These are phyloP conservation scores for Pseudopodoces humilis DNA, from an alignment of 2,113 vertebrate genomes.

Conservation along the genomic window DNA sequence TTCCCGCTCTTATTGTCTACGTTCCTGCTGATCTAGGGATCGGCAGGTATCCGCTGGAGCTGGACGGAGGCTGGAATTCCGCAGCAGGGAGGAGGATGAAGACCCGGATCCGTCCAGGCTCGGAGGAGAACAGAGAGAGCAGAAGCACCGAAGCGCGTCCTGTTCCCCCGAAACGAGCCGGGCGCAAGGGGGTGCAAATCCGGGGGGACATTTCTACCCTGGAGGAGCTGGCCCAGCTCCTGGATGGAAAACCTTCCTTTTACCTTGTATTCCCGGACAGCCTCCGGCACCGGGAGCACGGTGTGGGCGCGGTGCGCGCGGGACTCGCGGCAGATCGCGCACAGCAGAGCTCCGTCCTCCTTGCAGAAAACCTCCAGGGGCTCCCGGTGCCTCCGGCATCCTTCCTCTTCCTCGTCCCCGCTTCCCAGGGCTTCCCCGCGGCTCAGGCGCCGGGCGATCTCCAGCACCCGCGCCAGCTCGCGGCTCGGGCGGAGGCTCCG, in stretches of 20 bases:
- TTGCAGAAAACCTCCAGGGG: constrained; percentile 39
- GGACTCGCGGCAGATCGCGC: constrained; percentile 48
- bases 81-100: fast-evolving
- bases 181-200: fast-evolving
- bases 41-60: fast-evolving
- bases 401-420: neutral
- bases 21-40: neutral
- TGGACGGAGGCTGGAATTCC: neutral
- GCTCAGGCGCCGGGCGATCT: neutral
- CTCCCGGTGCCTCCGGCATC: constrained; percentile 24
- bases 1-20: fast-evolving
- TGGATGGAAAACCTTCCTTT: fast-evolving
- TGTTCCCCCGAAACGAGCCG: fast-evolving
- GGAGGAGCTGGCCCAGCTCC: neutral
- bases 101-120: too few species aligned
- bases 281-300: neutral
- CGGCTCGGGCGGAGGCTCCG: neutral
- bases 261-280: neutral
- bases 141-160: neutral
- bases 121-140: neutral
- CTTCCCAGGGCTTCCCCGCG: fast-evolving
- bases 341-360: neutral
- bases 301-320: neutral
- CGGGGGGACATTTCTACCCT: fast-evolving
- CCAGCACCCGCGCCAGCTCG: neutral